Conservation (phyloP, 2,113 vertebrate species). For the Dolichallabes microphthalmus region DNA sequence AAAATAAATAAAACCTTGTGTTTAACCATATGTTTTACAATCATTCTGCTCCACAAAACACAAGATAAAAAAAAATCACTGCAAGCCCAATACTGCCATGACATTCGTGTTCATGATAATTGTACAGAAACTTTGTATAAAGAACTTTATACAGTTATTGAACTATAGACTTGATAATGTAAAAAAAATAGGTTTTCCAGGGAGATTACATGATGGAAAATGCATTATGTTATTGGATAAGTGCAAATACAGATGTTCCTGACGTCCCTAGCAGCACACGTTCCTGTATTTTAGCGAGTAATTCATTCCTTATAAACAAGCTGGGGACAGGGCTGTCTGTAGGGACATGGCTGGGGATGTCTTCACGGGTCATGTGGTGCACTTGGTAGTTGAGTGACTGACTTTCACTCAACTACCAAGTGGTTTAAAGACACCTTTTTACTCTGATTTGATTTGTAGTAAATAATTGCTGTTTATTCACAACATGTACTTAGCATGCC, state of each 20-base stretch:
- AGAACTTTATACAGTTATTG: neutral
- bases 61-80: no score
- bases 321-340: constrained; percentile 17
- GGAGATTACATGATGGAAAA: constrained; percentile 48
- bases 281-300: constrained; percentile 18
- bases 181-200: neutral
- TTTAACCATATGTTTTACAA: no score
- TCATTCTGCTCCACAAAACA: no score
- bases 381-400: constrained; percentile 28
- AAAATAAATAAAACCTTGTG: no score
- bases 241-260: constrained; percentile 62
- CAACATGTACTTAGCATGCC: neutral
- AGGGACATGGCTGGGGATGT: constrained; percentile 32
- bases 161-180: neutral
- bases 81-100: no score
- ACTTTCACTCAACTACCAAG: neutral
- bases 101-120: no score
- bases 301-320: constrained; percentile 31
- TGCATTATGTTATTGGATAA: constrained; percentile 54
- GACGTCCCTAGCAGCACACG: neutral
- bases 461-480: neutral
- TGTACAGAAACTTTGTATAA: no score
- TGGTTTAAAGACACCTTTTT: neutral
- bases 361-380: constrained; percentile 28
- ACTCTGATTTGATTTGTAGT: neutral